These are phyloP conservation scores for Mycogona germanica DNA, from an alignment of 2,888 invertebrate genomes.

Conservation along the genomic window DNA sequence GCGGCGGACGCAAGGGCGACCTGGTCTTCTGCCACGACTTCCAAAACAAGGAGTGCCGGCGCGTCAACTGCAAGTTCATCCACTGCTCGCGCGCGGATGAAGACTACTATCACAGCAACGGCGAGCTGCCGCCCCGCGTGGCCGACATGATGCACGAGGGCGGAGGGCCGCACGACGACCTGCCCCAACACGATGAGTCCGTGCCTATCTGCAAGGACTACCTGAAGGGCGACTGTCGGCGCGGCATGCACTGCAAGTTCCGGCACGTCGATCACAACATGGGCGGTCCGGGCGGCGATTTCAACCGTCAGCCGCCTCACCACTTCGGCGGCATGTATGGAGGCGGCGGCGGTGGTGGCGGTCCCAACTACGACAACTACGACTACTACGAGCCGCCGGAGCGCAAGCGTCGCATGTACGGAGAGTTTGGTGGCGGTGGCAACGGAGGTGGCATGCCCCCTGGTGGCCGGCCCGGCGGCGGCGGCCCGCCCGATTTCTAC, in stretches of 20 bases:
- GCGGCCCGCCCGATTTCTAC: slow-evolving; percentile 21
- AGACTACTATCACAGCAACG: slow-evolving; percentile 52
- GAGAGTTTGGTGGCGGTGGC: slow-evolving; percentile 15
- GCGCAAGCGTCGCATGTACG: slow-evolving; percentile 22
- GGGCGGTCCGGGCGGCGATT: slow-evolving; percentile 3
- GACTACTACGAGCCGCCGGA: slow-evolving; percentile 24
- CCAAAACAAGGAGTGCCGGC: slow-evolving; percentile 61
- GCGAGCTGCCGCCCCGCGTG: slow-evolving; percentile 52
- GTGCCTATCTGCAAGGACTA: slow-evolving; percentile 48
- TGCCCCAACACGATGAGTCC: slow-evolving; percentile 29
- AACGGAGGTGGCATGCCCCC: slow-evolving; percentile 16
- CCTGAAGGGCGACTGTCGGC: slow-evolving; percentile 44
- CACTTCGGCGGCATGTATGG: slow-evolving; percentile 2
- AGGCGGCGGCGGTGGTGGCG: slow-evolving; percentile 18
- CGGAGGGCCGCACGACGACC: slow-evolving; percentile 6
- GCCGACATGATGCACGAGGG: slow-evolving; percentile 30
- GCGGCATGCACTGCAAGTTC: slow-evolving; percentile 41
- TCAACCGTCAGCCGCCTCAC: too few species aligned
- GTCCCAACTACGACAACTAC: slow-evolving; percentile 19
- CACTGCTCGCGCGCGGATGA: slow-evolving; percentile 64
- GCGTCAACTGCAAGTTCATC: slow-evolving; percentile 59
- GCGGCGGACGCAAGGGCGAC: slow-evolving; percentile 29
- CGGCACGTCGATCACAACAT: slow-evolving; percentile 32
- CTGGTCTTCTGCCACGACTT: slow-evolving; percentile 44
- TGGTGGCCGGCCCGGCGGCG: slow-evolving; percentile 14